Base-by-base conservation (phyloP, 2,888 invertebrate species). In the Dysmachus trigonus region DNA sequence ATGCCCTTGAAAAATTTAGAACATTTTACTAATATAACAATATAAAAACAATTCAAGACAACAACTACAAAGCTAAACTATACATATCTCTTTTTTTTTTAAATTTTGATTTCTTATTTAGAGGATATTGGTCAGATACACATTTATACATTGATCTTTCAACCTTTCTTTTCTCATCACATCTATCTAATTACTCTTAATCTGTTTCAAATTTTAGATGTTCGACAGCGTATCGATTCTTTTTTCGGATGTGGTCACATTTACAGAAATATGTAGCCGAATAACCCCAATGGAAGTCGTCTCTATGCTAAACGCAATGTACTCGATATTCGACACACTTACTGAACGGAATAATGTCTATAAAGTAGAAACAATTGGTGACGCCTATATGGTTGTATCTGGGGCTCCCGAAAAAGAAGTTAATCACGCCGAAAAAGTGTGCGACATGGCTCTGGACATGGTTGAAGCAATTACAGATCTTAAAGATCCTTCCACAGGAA, bases 201-300 rank as follows among this genome's bases (percentile, higher is more conserved):
- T 47, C 10, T 18, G 4, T 27, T 27, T 27, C 10, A 62, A 27
- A 27, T 85, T 91, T 0, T 93, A 99, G 99, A 98, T 97, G 95
- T 99, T 99, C 92, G 96, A 99, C 90, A 96, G 95, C 89, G 99
- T 99, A 2, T 98, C 99, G 0, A 97, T 99, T 88, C 93, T 99
- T 87, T 99, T 99, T 93, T 98, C 98, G 31, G 99, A 99, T 91
- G 98, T 99, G 82, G 99, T 99, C 8, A 98, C 98, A 10, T 99
- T 99, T 92, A 99, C 99, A 1, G 97, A 97, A 92, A 99, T 99
- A 90, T 99, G 99, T 91, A 97, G 97, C 89, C 94, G 97, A 88
- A 97, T 99, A 89, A 96, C 97, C 0, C 98, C 99, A 0, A 98
- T 99, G 97, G 97, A 98, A 91, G 99, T 99, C 5, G 99, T 99